Percentiles rank a stretch among this genome's conserved stretches.
Conservation (phyloP, 1,140 invertebrate genomes). For the Lysiphlebus fabarum region DNA sequence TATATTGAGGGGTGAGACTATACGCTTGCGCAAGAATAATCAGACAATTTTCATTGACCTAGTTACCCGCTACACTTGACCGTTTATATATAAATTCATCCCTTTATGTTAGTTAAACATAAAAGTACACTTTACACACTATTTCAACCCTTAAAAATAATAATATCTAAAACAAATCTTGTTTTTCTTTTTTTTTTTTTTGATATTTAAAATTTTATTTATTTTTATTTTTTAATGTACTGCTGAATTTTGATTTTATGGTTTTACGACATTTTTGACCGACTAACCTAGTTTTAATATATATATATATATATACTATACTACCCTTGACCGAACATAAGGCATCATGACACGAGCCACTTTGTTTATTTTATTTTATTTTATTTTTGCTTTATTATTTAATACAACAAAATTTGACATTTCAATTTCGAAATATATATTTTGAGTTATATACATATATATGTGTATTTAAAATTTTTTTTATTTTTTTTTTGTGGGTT, state of each 20-base stretch:
- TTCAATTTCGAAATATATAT: neutral
- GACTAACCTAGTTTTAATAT: conserved; percentile 7
- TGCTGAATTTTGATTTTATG: neutral
- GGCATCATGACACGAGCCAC: too few species aligned
- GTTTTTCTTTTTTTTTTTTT: neutral
- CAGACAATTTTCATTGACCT: conserved; percentile 50
- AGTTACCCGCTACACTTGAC: conserved; percentile 57
- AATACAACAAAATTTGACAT: neutral
- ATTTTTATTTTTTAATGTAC: neutral
- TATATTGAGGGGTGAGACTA: conserved; percentile 25
- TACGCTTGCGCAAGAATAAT: conserved; percentile 40
- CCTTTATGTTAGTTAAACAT: too few species aligned
- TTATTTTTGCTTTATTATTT: conserved; percentile 6
- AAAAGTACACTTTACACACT: neutral
- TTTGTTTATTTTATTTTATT: neutral
- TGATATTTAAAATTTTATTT: neutral
- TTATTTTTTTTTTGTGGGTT: too few species aligned
- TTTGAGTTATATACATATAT: too few species aligned
- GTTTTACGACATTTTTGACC: conserved; percentile 14
- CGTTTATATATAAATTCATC: conserved; percentile 32
- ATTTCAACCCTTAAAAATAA: too few species aligned
- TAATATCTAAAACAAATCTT: too few species aligned
- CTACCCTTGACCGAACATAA: conserved; percentile 12
- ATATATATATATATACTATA: too few species aligned
- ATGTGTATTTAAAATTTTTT: too few species aligned